Percentiles rank a stretch among this genome's conserved stretches.
phyloP scores from a whole-genome alignment of 2,888 invertebrate species.

The Nycteola revayana region DNA sequence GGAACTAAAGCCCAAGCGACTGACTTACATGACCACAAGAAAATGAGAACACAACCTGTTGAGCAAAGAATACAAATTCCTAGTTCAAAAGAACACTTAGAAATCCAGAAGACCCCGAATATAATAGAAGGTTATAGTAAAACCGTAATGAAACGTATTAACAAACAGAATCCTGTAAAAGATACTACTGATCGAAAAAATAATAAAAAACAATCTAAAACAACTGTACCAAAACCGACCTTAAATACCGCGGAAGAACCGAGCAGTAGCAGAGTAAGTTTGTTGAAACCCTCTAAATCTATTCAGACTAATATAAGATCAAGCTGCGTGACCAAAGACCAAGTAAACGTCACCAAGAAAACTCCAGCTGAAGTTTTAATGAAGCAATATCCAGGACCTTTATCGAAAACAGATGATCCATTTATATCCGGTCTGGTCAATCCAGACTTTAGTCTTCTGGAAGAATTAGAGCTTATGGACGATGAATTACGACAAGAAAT shows the following conservation, averaged over 20 bases:
- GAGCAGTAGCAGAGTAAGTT: slow-evolving; percentile 3
- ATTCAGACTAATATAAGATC: slow-evolving; percentile 10
- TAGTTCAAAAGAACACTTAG: too few species aligned
- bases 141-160: too few species aligned
- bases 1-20: slow-evolving; percentile 36
- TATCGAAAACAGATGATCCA: slow-evolving; percentile 45
- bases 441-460: slow-evolving; percentile 69
- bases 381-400: slow-evolving; percentile 32
- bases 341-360: slow-evolving; percentile 14
- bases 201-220: slow-evolving; percentile 4
- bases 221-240: not conserved
- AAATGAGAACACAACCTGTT: too few species aligned
- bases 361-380: slow-evolving; percentile 19
- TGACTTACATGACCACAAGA: not conserved
- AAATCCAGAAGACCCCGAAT: too few species aligned
- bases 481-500: slow-evolving; percentile 72
- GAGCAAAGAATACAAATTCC: too few species aligned
- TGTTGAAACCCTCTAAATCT: slow-evolving; percentile 11
- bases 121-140: too few species aligned
- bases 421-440: slow-evolving; percentile 60
- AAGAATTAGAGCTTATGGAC: slow-evolving; percentile 73
- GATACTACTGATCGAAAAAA: slow-evolving; percentile 8
- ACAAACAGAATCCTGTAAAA: too few species aligned
- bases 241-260: slow-evolving; percentile 5
- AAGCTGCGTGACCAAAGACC: slow-evolving; percentile 8